Evolutionary conservation across 2,113 vertebrate genomes (phyloP).

Genomic region (Aegypius monachus): DNA sequence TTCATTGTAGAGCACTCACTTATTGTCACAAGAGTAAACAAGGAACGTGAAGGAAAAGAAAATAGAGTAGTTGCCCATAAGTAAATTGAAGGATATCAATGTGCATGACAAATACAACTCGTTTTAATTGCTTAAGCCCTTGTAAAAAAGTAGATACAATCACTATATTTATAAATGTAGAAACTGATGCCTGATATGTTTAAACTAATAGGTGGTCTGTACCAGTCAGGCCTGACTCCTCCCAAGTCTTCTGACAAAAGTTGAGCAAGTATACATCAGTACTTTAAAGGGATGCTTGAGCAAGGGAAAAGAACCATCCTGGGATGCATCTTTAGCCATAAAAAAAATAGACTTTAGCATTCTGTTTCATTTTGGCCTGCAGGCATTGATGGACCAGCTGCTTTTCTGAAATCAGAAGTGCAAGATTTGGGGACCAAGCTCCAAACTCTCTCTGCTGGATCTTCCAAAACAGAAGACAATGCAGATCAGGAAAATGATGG

Average conservation of each 20-base stretch:
- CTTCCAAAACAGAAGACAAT: slow-evolving; percentile 69
- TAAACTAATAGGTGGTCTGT: neutral
- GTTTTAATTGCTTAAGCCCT: neutral
- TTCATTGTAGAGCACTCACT: neutral
- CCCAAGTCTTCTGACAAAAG: neutral
- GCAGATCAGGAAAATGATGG: slow-evolving; percentile 69
- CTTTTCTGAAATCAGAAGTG: slow-evolving; percentile 78
- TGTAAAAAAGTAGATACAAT: neutral
- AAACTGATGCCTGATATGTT: neutral
- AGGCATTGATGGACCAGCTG: slow-evolving; percentile 92
- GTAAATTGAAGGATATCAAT: neutral
- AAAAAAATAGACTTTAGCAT: neutral
- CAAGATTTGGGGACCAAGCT: slow-evolving; percentile 75
- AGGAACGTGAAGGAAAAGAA: neutral
- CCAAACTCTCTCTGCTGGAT: slow-evolving; percentile 77
- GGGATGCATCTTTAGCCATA: neutral
- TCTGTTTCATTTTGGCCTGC: neutral
- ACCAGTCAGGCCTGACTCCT: neutral
- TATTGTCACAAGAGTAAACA: neutral
- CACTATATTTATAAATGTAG: neutral
- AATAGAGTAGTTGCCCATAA: neutral
- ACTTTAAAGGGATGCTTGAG: neutral
- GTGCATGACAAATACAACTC: neutral
- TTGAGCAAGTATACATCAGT: neutral
- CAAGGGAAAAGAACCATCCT: neutral